Base-by-base conservation (phyloP, 2,113 vertebrate species). In the Hyaena hyaena region DNA sequence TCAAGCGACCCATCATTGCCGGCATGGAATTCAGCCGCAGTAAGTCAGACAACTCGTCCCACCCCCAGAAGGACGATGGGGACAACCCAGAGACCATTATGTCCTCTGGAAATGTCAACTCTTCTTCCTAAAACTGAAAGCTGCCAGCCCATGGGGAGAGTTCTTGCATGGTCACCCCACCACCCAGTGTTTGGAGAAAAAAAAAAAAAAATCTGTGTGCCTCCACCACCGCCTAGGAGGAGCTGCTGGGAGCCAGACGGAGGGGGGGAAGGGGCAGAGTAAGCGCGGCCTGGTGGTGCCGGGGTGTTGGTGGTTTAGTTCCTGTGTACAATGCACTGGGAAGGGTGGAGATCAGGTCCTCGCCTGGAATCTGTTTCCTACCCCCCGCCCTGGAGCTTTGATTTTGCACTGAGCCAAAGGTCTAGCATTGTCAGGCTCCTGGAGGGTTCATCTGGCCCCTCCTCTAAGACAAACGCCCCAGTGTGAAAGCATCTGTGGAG, bases 31-130 rank as follows among this genome's bases (percentile, higher is more conserved):
- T 99, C 98, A 99, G 99, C 98, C 98, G 99, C 96, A 99, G 99
- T 98, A 99, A 99, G 96, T 99, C 99, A 0, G 99, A 99, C 98
- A 99, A 99, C 98, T 99, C 99, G 11, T 99, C 99, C 39, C 99
- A 99, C 93, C 99, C 99, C 7, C 99, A 99, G 98, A 99, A 99
- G 97, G 99, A 99, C 26, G 99, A 99, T 65, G 99, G 98, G 0
- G 99, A 99, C 84, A 99, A 98, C 26, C 99, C 99, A 0, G 99
- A 99, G 97, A 99, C 99, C 4, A 98, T 99, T 39, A 99, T 99
- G 98, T 99, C 99, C 84, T 99, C 99, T 0, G 99, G 99, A 76
- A 99, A 99, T 55, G 96, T 99, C 98, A 99, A 99, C 89, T 99
- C 99, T 14, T 99, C 99, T 7, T 99, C 99, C 92, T 99, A 99